Conservation (phyloP, 1,140 invertebrate genomes). For the Dryas iulia region DNA sequence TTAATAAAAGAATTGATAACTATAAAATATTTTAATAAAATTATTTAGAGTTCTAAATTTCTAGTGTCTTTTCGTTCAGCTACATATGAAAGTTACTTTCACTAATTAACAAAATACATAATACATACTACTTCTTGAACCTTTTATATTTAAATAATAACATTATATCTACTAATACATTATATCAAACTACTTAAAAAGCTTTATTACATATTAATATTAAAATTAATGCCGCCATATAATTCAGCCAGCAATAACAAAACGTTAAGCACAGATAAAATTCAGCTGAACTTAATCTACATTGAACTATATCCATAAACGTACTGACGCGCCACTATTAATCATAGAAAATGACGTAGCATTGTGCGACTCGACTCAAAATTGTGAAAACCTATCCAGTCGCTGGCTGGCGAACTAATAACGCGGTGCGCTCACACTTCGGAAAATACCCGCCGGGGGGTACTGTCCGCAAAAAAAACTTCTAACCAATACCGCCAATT, state of each 20-base stretch:
- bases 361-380: conserved; percentile 73
- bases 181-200: background rate
- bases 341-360: conserved; percentile 75
- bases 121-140: too few relatives aligned
- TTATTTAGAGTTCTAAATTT: too few relatives aligned
- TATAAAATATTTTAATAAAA: background rate
- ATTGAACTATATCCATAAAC: conserved; percentile 38
- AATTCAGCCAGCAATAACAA: background rate
- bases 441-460: conserved; percentile 66
- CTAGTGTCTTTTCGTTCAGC: too few relatives aligned
- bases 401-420: conserved; percentile 67
- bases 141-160: background rate
- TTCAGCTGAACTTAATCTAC: conserved; percentile 32
- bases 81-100: too few relatives aligned
- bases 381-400: conserved; percentile 77
- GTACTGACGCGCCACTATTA: conserved; percentile 67
- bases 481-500: conserved; percentile 19
- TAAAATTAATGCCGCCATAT: background rate
- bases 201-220: background rate
- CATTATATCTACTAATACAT: background rate
- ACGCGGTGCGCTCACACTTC: conserved; percentile 66
- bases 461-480: conserved; percentile 53
- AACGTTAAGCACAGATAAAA: conserved; percentile 24
- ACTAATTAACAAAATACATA: too few relatives aligned
- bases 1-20: too few relatives aligned